phyloP scores from a whole-genome alignment of 2,888 invertebrate species.

The Tetheella fluctuosa region DNA sequence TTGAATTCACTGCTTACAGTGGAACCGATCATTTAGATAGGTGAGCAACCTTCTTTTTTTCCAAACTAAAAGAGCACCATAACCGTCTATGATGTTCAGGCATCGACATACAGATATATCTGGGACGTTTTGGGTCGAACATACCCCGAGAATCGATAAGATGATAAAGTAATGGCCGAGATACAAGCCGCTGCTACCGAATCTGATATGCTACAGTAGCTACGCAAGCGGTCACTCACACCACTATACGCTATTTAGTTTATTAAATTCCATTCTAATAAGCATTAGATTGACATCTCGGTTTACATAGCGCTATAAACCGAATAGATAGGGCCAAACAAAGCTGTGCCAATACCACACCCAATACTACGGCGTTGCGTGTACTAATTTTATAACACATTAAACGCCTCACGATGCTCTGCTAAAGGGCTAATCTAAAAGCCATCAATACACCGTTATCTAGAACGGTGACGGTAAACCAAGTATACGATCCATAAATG shows the following conservation, averaged over 20 bases:
- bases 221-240: conserved; percentile 59
- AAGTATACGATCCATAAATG: conserved; percentile 76
- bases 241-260: conserved; percentile 55
- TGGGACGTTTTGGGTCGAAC: conserved; percentile 49
- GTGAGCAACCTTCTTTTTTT: conserved; percentile 60
- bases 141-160: conserved; percentile 60
- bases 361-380: conserved; percentile 30
- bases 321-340: conserved; percentile 27
- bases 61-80: conserved; percentile 66
- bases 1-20: conserved; percentile 68
- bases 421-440: conserved; percentile 65
- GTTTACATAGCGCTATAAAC: conserved; percentile 24
- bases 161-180: conserved; percentile 77
- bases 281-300: conserved; percentile 58
- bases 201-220: conserved; percentile 74
- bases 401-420: conserved; percentile 47
- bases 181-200: conserved; percentile 69
- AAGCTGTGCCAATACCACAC: conserved; percentile 29
- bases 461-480: conserved; percentile 67
- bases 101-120: conserved; percentile 70
- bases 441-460: conserved; percentile 73
- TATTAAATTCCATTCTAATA: conserved; percentile 74
- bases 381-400: conserved; percentile 62
- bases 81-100: conserved; percentile 68
- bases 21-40: conserved; percentile 65